phyloP scores from a whole-genome alignment of 2,797 vertebrate species.

The Erpetoichthys calabaricus region DNA sequence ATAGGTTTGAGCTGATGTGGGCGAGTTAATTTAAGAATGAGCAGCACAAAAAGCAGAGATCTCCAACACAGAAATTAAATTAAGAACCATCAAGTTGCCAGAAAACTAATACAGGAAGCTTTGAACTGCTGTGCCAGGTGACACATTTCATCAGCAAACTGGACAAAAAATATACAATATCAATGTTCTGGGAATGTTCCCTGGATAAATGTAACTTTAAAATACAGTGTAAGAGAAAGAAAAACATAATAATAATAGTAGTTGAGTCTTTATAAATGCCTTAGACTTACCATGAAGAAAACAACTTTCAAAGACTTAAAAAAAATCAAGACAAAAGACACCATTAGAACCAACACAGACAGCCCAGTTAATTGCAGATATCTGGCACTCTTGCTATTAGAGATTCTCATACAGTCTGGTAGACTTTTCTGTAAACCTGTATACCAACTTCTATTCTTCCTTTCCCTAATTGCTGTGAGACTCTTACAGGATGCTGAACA shows the following conservation, averaged over 20 bases:
- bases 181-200: no score
- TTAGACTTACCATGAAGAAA: no score
- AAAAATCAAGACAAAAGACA: neutral
- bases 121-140: neutral
- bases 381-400: slow-evolving; percentile 5
- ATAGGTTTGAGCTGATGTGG: slow-evolving; percentile 14
- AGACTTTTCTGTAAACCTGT: slow-evolving; percentile 14
- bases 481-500: slow-evolving; percentile 35
- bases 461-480: slow-evolving; percentile 29
- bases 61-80: neutral
- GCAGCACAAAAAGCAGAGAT: neutral
- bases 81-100: neutral
- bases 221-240: no score
- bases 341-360: slow-evolving; percentile 15
- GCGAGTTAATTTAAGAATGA: neutral
- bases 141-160: neutral
- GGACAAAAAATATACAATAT: no score
- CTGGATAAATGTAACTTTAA: no score
- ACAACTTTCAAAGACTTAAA: no score
- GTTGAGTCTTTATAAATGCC: no score
- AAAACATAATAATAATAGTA: no score
- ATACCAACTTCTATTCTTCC: slow-evolving; percentile 20
- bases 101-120: neutral
- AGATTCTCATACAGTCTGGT: slow-evolving; percentile 24
- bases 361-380: slow-evolving; percentile 12